Conservation (phyloP, 2,113 vertebrate species). For the Mandrillus leucophaeus region DNA sequence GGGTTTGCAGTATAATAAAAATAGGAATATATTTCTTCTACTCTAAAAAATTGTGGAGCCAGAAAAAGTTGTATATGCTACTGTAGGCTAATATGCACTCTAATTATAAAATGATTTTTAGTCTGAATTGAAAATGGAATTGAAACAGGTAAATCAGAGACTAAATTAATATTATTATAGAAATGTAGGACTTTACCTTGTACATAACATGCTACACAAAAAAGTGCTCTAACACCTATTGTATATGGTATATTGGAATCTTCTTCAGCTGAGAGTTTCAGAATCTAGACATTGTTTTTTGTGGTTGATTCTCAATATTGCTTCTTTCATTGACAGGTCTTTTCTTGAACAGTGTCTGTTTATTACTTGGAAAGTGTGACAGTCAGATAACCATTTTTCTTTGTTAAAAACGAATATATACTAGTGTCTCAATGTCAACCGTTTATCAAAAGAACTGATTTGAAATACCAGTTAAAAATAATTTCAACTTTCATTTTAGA, state of each 20-base stretch:
- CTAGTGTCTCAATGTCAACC: background rate
- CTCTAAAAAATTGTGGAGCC: background rate
- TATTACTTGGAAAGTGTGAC: background rate
- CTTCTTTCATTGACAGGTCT: background rate
- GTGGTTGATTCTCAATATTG: background rate
- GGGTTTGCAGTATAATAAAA: background rate
- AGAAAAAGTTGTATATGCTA: background rate
- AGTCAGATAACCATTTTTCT: slow-evolving; percentile 12
- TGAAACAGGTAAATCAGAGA: background rate
- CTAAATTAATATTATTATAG: background rate
- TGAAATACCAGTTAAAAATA: background rate
- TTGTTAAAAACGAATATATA: slow-evolving; percentile 41
- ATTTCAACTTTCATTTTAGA: too few species aligned
- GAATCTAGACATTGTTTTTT: background rate
- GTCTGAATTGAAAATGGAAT: slow-evolving; percentile 23
- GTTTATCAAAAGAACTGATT: background rate
- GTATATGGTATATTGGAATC: rapidly evolving
- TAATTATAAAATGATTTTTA: slow-evolving; percentile 35
- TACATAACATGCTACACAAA: background rate
- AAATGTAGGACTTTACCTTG: background rate
- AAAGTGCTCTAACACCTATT: background rate
- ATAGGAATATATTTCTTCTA: slow-evolving; percentile 19
- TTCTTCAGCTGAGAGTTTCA: background rate
- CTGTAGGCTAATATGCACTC: background rate
- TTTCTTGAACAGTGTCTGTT: background rate